phyloP scores from a whole-genome alignment of 92 coral and sea anemone genomes.

The Micromussa lordhowensis region DNA sequence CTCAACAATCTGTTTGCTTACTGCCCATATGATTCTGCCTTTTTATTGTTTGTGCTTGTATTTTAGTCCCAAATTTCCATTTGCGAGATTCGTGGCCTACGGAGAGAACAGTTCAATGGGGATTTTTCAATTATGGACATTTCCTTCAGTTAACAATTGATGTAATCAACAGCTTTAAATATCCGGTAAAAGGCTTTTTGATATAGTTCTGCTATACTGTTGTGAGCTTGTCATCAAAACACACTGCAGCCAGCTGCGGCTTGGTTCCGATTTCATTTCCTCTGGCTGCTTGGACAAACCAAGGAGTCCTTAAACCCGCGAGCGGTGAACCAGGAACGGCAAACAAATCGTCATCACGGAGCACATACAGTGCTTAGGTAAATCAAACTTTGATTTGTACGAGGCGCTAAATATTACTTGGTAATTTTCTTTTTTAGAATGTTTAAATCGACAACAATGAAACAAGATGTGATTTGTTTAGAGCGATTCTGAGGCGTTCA shows the following conservation, averaged over 20 bases:
- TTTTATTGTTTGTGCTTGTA: background rate
- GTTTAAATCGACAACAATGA: background rate
- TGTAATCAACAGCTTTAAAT: background rate
- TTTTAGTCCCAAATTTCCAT: background rate
- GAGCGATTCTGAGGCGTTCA: background rate
- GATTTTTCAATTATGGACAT: background rate
- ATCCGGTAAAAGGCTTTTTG: background rate
- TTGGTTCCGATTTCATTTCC: background rate
- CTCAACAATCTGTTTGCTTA: background rate
- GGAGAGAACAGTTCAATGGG: background rate
- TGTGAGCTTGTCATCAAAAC: background rate
- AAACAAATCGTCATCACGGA: background rate
- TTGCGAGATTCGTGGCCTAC: background rate
- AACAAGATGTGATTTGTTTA: background rate
- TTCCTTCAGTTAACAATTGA: background rate
- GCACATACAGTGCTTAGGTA: background rate
- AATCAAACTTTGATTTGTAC: slow-evolving; percentile 1
- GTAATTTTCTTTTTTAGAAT: background rate
- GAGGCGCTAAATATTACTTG: slow-evolving; percentile 2
- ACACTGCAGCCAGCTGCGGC: background rate
- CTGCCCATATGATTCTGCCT: background rate
- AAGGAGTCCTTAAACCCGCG: background rate
- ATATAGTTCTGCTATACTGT: background rate
- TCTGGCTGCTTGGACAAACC: background rate
- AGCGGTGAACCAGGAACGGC: background rate